Base-by-base conservation (phyloP, 2,113 vertebrate species). In the Cercocebus atys region DNA sequence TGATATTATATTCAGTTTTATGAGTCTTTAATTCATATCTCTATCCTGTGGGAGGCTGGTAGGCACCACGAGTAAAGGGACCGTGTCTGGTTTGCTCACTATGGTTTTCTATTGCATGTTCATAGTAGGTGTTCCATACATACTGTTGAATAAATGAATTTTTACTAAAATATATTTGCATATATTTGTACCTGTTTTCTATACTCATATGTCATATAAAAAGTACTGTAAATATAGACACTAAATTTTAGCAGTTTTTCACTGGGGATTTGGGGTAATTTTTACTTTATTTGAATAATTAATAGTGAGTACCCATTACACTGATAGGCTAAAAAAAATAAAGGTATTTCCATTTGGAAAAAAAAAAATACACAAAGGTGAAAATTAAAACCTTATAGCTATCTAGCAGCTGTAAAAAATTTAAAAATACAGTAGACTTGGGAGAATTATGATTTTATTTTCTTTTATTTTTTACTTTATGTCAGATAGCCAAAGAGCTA, bases 281-380 rank as follows among this genome's bases (percentile, higher is more conserved):
- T 82, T 95, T 90, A 72, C 82, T 82, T 76, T n/a, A 78, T 61
- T 80, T 95, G 83, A 61, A 86, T 57, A 80, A 90, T 92, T 66
- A 82, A 86, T 45, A n/a, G 27, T 38, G 18, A 61, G 2, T 30
- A 88, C n/a, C 22, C 35, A 76, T 73, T 84, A 57, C 20, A 57
- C n/a, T 64, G 50, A 72, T 8, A 89, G 45, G 38, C 23, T 82
- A 86, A 97, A 57, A 68, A 47, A 85, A 45, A 59, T 57, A 3
- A 87, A 57, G 23, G 45, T 66, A 88, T 86, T 88, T 81, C 30
- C 85, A 64, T 76, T 81, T 84, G 32, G 50, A 17, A 38, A 93
- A 64, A 57, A 57, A 57, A 83, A 90, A 88, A 55, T 43, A 59
- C 6, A 75, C n/a, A 40, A 90, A 93, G 14, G 43, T 66, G 93